Conservation (phyloP, 1,140 invertebrate genomes). For the Eriocheir sinensis region DNA sequence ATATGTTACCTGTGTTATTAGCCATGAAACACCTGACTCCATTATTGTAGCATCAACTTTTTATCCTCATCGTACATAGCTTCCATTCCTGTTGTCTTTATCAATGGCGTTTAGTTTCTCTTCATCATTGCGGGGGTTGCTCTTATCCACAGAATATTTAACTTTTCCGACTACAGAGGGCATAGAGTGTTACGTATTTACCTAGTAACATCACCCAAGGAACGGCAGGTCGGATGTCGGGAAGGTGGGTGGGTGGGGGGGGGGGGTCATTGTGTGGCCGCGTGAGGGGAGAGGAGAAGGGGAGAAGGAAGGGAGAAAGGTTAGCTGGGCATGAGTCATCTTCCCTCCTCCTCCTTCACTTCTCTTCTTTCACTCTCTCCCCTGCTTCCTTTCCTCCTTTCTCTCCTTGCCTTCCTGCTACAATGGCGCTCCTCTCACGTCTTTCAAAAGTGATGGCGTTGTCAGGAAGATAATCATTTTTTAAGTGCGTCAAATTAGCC, state of each 20-base stretch:
- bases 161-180: no score
- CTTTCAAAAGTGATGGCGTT: neutral
- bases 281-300: neutral
- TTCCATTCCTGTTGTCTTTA: no score
- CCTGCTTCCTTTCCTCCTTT: neutral
- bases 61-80: no score
- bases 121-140: no score
- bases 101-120: no score
- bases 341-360: neutral
- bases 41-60: neutral
- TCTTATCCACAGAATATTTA: no score
- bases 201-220: neutral
- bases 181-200: no score
- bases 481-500: conserved; percentile 2
- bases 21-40: neutral
- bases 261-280: no score
- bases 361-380: neutral
- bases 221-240: neutral
- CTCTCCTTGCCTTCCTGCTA: neutral
- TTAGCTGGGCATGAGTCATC: neutral
- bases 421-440: neutral
- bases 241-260: neutral
- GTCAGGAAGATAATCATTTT: neutral
- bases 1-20: neutral
- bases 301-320: neutral